phyloP scores from a whole-genome alignment of 2,797 vertebrate species.

The Rallus crepitans region DNA sequence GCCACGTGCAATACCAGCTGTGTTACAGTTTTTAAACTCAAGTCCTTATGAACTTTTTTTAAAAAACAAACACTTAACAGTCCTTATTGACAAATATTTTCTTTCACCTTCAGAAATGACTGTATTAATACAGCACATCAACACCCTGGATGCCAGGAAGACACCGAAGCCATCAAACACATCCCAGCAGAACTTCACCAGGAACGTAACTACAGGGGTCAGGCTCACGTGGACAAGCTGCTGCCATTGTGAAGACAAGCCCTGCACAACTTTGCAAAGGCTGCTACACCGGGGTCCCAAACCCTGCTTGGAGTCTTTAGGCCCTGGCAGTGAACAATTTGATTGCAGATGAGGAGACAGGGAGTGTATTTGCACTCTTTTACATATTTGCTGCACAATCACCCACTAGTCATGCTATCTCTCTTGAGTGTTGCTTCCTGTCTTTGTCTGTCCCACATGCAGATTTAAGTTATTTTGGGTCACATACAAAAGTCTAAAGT shows the following conservation, averaged over 20 bases:
- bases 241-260: background rate
- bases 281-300: background rate
- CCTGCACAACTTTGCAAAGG: fast-evolving
- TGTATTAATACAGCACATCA: background rate
- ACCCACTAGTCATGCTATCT: fast-evolving
- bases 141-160: background rate
- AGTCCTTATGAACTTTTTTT: background rate
- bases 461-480: conserved; percentile 1
- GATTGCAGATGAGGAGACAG: fast-evolving
- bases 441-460: background rate
- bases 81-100: background rate
- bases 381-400: background rate
- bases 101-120: background rate
- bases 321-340: background rate
- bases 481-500: background rate
- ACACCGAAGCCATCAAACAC: too few relatives aligned
- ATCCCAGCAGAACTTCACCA: background rate
- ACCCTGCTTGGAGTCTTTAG: background rate
- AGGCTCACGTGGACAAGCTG: background rate
- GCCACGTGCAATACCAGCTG: background rate
- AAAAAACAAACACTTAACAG: background rate
- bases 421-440: background rate
- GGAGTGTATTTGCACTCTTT: background rate
- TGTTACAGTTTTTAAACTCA: background rate
- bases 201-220: background rate